Evolutionary conservation across 2,113 vertebrate species (phyloP), one percentile per base, ranked within the genome.

Genomic region (Gnathochromis pfefferi): DNA sequence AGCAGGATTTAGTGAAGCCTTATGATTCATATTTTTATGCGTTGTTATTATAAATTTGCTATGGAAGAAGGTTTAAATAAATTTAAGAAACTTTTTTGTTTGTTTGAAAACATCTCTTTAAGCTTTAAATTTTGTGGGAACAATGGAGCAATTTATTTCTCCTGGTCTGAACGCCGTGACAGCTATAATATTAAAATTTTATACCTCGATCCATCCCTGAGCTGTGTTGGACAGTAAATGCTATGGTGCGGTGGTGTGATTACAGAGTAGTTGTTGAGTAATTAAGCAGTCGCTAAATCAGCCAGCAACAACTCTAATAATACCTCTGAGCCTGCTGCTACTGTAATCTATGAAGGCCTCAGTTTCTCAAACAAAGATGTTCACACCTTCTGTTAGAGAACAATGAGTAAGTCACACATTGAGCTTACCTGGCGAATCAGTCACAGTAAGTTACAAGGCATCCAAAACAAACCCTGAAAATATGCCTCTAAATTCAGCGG

Each of bases 321-420:
- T 90, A 94, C 84, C 82, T 68, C 79, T 88, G 85, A 92, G 89
- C 65, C 84, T 2, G 14, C 65, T 87, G 88, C 42, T 90, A 80
- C 87, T 91, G 79, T 79, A 78, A 88, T 85, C 75, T 80, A 78
- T 40, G 63, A 91, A 88, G 79, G 78, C 42, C 65, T 87, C 49
- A 68, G 21, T 80, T 79, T 42, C 68, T 86, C 49, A 89, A 85
- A 92, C 83, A 93, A 87, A 86, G 63, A 89, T 55, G 45, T 86
- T 91, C 91, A 97, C 94, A 94, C 87, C 97, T 97, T 97, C 79
- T 83, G 63, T 78, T 81, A 68, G 31, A 86, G 83, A 88, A 87
- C 82, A 88, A 23, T 51, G 70, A 57, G 60, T 83, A 65, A 88
- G 88, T 73, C 73, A 90, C 83, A 73, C 80, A 33, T 85, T 82